A percentile compares a stretch with the other conserved stretches of the same genome.
Conservation (phyloP, 2,797 vertebrate species). For the Taenioides sp. region DNA sequence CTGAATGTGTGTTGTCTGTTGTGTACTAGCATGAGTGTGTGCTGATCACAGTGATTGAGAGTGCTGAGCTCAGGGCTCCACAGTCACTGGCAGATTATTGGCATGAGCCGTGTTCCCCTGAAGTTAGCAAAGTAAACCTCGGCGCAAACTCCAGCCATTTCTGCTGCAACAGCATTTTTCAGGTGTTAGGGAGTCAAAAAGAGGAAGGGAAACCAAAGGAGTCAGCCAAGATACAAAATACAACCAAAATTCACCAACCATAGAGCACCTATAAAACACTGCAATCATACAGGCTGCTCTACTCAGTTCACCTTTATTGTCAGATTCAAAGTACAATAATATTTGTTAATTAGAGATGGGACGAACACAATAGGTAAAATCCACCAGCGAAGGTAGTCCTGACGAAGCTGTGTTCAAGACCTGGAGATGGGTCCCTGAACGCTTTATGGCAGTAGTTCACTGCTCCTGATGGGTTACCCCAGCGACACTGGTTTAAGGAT, state of each 20-base stretch:
- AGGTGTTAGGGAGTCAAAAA: conserved; percentile 27
- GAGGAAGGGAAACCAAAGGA: conserved; percentile 21
- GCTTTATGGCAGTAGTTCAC: background rate
- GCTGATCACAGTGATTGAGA: conserved; percentile 32
- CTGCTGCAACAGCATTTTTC: conserved; percentile 48
- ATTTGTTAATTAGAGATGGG: background rate
- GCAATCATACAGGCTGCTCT: conserved; percentile 24
- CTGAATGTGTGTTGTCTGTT: conserved; percentile 5
- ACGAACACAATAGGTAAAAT: background rate
- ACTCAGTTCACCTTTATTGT: conserved; percentile 12
- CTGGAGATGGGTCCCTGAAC: too few relatives aligned
- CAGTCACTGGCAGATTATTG: conserved; percentile 47
- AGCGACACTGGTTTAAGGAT: background rate
- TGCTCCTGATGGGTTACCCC: background rate
- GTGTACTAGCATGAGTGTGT: conserved; percentile 19
- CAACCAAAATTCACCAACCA: conserved; percentile 34
- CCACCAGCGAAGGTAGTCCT: background rate
- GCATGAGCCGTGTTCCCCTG: conserved; percentile 48
- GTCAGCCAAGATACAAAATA: conserved; percentile 13
- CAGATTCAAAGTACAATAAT: background rate
- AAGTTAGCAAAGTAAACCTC: conserved; percentile 44
- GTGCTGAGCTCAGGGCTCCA: conserved; percentile 51
- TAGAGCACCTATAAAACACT: conserved; percentile 28
- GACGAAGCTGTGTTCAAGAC: background rate
- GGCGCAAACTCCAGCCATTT: conserved; percentile 27